A percentile compares a stretch with the other conserved stretches of the same genome.
phyloP scores from a whole-genome alignment of 2,888 invertebrate genomes.

The Heteromyza rotundicornis region DNA sequence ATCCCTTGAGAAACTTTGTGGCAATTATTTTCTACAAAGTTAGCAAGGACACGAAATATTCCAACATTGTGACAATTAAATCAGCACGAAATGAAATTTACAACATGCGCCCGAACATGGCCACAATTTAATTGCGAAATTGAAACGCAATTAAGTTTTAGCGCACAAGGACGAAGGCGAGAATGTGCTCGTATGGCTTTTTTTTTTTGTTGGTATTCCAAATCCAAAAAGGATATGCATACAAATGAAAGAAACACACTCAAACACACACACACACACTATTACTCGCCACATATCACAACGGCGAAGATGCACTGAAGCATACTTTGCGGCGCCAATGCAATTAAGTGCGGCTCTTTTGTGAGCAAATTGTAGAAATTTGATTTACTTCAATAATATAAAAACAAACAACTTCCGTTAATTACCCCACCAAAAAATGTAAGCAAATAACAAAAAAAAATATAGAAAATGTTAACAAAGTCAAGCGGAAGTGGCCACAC shows the following conservation, averaged over 20 bases:
- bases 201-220: not conserved
- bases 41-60: not conserved
- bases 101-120: not conserved
- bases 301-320: not conserved
- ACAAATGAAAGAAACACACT: slow-evolving; percentile 7
- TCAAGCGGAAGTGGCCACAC: slow-evolving; percentile 8
- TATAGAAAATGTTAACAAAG: slow-evolving; percentile 11
- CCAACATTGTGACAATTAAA: slow-evolving; percentile 12
- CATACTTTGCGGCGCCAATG: slow-evolving; percentile 16
- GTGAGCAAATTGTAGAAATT: not conserved
- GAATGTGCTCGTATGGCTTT: not conserved
- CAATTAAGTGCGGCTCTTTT: slow-evolving; percentile 11
- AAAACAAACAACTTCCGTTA: slow-evolving; percentile 12
- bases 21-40: not conserved
- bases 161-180: not conserved
- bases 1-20: not conserved
- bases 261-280: not conserved
- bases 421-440: too few species aligned
- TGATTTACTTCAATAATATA: not conserved
- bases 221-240: slow-evolving; percentile 8
- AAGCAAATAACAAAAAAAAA: too few species aligned
- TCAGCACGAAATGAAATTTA: slow-evolving; percentile 9
- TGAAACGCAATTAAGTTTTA: slow-evolving; percentile 29
- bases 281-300: not conserved
- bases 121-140: slow-evolving; percentile 30